These are phyloP conservation scores for Chiridota heheva DNA, from an alignment of 35 echinoderm and acorn worm genomes.

Conservation along the genomic window DNA sequence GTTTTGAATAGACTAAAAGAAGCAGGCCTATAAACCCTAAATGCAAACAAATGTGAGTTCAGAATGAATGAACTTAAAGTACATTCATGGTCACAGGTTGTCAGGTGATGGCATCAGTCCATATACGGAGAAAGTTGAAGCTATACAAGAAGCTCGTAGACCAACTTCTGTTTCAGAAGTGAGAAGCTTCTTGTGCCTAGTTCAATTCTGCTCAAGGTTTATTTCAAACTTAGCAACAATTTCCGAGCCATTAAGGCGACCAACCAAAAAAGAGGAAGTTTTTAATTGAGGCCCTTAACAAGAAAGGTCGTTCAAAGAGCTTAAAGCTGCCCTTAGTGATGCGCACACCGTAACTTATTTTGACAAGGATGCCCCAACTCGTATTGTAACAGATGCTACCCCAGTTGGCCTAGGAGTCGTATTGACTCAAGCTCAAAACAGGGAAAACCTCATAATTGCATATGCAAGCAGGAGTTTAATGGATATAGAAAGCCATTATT, in stretches of 20 bases:
- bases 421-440: conserved; percentile 8
- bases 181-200: conserved; percentile 53
- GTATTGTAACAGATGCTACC: conserved; percentile 43
- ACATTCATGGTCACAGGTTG: conserved; percentile 56
- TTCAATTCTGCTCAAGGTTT: conserved; percentile 48
- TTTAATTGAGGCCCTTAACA: conserved; percentile 46
- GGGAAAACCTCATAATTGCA: neutral
- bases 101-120: conserved; percentile 39
- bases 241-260: conserved; percentile 47
- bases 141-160: conserved; percentile 25
- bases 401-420: conserved; percentile 57
- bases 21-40: conserved; percentile 14
- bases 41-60: conserved; percentile 56
- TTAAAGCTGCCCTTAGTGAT: conserved; percentile 45
- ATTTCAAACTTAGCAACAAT: conserved; percentile 65
- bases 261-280: conserved; percentile 42
- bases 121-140: conserved; percentile 37
- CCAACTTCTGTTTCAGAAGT: conserved; percentile 46
- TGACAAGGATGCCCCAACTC: conserved; percentile 38
- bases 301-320: conserved; percentile 18
- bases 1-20: conserved; percentile 23
- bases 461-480: conserved; percentile 43
- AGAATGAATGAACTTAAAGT: conserved; percentile 35
- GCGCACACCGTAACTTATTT: conserved; percentile 50
- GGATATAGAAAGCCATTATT: conserved; percentile 54